These are phyloP conservation scores for Drosophila subquinaria DNA, from an alignment of 2,888 invertebrate genomes.

Conservation along the genomic window DNA sequence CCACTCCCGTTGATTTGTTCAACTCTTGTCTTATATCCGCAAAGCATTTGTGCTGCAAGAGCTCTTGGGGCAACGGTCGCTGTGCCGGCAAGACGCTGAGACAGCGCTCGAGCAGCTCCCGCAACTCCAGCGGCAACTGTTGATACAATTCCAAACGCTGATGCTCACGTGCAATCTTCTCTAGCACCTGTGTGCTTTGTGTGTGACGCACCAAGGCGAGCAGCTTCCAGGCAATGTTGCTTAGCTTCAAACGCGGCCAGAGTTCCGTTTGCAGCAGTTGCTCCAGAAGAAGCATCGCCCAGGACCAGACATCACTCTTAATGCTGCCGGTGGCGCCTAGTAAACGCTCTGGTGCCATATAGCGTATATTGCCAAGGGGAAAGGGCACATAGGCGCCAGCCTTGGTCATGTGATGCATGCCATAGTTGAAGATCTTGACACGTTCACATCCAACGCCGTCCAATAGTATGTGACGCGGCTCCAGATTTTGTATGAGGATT, in stretches of 20 bases:
- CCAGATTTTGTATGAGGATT: constrained; percentile 92
- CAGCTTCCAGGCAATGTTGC: constrained; percentile 90
- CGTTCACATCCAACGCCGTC: constrained; percentile 87
- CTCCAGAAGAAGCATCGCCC: constrained; percentile 96
- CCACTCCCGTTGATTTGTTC: not conserved
- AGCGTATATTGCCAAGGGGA: constrained; percentile 93
- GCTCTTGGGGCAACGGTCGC: constrained; percentile 88
- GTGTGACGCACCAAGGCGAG: constrained; percentile 86
- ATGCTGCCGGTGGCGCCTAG: constrained; percentile 89
- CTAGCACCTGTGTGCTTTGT: constrained; percentile 86
- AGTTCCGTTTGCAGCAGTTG: constrained; percentile 89
- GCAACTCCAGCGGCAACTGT: constrained; percentile 67
- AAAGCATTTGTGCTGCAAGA: constrained; percentile 87
- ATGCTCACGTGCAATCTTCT: constrained; percentile 92
- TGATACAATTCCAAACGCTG: constrained; percentile 86
- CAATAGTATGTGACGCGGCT: constrained; percentile 93
- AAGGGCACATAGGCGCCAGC: constrained; percentile 94
- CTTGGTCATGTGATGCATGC: constrained; percentile 96
- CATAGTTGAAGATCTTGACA: constrained; percentile 96
- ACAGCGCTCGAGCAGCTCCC: constrained; percentile 90
- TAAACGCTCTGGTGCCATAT: constrained; percentile 93
- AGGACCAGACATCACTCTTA: constrained; percentile 96
- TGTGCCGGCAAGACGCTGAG: constrained; percentile 89
- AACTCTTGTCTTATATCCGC: constrained; percentile 24
- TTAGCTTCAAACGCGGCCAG: constrained; percentile 89